Evolutionary conservation across 2,888 invertebrate species (phyloP).

Genomic region (Autographa gamma): DNA sequence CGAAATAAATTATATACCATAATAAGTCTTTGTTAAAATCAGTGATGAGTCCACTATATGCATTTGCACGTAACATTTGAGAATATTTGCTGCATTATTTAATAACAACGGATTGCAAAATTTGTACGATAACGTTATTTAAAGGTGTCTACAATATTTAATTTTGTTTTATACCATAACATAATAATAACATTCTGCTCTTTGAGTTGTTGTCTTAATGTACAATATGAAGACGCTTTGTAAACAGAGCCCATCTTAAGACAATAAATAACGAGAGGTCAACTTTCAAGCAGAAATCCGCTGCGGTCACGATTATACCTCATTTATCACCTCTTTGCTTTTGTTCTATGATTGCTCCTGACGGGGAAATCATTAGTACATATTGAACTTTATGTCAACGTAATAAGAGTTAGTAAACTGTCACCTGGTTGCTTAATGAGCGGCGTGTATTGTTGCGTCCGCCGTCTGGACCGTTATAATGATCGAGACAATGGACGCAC

Average conservation of each 20-base stretch:
- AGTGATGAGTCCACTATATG: constrained; percentile 22
- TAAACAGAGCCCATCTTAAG: constrained; percentile 15
- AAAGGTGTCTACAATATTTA: background rate
- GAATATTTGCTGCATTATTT: constrained; percentile 18
- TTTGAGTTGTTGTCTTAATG: background rate
- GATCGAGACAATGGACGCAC: constrained; percentile 49
- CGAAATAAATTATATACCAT: constrained; percentile 43
- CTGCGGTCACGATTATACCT: constrained; percentile 50
- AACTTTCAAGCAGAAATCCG: constrained; percentile 53
- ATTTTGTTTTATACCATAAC: no score
- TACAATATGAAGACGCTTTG: constrained; percentile 3
- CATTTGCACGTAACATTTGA: constrained; percentile 16
- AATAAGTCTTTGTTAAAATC: constrained; percentile 47
- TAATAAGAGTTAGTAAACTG: constrained; percentile 60
- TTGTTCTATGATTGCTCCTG: constrained; percentile 51
- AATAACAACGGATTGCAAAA: background rate
- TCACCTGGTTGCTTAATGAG: constrained; percentile 63
- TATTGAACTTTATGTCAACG: constrained; percentile 64
- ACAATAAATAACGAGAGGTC: constrained; percentile 38
- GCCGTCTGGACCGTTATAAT: constrained; percentile 42
- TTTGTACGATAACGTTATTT: no score
- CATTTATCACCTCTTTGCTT: constrained; percentile 67
- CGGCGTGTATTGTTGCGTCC: constrained; percentile 55
- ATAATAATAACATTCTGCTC: background rate
- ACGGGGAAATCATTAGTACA: constrained; percentile 56